phyloP scores from a whole-genome alignment of 2,888 invertebrate genomes.

The Empis livida region DNA sequence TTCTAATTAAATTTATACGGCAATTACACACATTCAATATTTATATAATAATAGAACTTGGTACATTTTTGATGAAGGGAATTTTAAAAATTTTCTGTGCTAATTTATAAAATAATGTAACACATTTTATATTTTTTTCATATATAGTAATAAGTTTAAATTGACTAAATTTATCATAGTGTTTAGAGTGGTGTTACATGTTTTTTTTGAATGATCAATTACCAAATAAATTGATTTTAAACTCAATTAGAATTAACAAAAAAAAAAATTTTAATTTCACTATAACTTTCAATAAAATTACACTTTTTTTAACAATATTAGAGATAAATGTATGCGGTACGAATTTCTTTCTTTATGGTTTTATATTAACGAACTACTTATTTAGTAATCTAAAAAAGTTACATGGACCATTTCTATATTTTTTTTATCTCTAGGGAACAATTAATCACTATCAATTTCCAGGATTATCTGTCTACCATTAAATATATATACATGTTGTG shows the following conservation, averaged over 20 bases:
- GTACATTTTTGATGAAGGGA: no score
- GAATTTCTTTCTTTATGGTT: no score
- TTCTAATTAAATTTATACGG: constrained; percentile 37
- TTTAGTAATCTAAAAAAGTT: no score
- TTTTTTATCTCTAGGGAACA: constrained; percentile 28
- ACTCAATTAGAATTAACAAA: constrained; percentile 30
- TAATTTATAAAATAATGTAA: no score
- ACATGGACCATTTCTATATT: constrained; percentile 5
- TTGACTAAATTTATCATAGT: background rate
- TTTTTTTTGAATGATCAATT: background rate
- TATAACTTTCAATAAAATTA: constrained; percentile 10
- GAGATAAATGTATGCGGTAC: no score
- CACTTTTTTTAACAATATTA: constrained; percentile 6
- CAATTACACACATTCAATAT: constrained; percentile 24
- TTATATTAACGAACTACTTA: no score
- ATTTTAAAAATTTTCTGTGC: no score
- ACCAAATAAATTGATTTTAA: constrained; percentile 34
- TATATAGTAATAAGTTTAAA: no score
- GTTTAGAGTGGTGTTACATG: background rate
- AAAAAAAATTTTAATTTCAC: constrained; percentile 2
- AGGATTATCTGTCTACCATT: constrained; percentile 7
- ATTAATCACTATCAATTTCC: constrained; percentile 31
- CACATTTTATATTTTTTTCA: no score
- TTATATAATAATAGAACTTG: no score
- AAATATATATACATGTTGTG: no score